Evolutionary conservation across 2,797 vertebrate species (phyloP), one percentile per base, ranked within the genome.

Genomic region (Chromobotia macracanthus): DNA sequence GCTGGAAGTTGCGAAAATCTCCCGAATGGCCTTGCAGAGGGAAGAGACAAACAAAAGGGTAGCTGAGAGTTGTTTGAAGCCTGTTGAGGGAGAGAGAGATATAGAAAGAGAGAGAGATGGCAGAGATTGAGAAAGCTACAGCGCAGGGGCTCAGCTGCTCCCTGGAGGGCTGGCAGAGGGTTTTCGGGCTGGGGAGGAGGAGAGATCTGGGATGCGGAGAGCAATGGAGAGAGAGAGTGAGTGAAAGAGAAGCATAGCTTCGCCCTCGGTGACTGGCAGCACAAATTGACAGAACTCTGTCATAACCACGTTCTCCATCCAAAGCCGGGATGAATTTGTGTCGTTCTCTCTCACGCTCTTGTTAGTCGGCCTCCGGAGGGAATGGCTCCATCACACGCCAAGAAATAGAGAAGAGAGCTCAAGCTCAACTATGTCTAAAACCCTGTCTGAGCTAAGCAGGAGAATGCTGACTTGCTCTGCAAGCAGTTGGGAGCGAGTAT

Each of bases 11-110:
- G 84, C 75, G 69, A 85, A 85, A 87, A 82, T 71, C 87, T 84
- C 81, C 80, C 84, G 68, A 84, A 81, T 82, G 85, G 82, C 85
- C 74, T 72, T 63, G 76, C 75, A 79, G 81, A 83, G 81, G 63
- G 64, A 72, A 82, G 79, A 86, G 78, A 84, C 72, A 87, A 85
- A 83, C 86, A 88, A 76, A 86, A 75, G 74, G 79, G 80, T 81
- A 85, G 81, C 70, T 81, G 83, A 84, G 82, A 84, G 83, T 84
- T 84, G 77, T 88, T 86, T 86, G 84, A 87, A 87, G 83, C 79
- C 81, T 79, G 84, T 68, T 70, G 76, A 77, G 50, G 76, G 81
- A 63, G 53, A 23, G 77, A 44, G 76, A 77, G 73, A 31, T 58
- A 18, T 67, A 56, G 66, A 46, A 56, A 60, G 25, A 66, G 56